Evolutionary conservation across 2,888 invertebrate genomes (phyloP), one percentile per base, ranked within the genome.

Genomic region (Herminia tarsipennalis): DNA sequence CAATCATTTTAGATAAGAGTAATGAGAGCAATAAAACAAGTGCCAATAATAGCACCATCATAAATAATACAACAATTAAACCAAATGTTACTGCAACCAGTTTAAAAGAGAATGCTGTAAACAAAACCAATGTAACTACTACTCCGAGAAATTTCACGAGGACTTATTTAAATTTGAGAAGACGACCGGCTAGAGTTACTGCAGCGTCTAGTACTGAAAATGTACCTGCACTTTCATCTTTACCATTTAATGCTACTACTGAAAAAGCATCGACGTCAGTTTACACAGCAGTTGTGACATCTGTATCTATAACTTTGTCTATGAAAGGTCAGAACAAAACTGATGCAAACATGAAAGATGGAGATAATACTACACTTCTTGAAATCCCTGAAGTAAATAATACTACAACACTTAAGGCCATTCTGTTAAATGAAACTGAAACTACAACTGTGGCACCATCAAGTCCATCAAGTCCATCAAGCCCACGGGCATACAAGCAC

Each of bases 261-360:
- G 86, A 89, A 66, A 88, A 88, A 61, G 77, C 83, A 24, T 81
- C 92, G 4, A 89, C 92, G n/a, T 83, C 91, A 25, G 87, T 92
- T 3, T 92, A 91, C 44, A 92, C 92, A 3, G 92, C 92, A 2
- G 92, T 92, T 24, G 92, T 92, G 0, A 92, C 92, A 18, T 92
- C 92, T 25, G 85, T 92, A 10, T 92, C 92, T 4, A 89, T 92
- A 54, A 92, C 92, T 16, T 92, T 92, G 2, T 92, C 92, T 14
- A 86, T 91, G 70, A 92, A 91, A 76, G 89, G 84, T 3, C 81
- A 79, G 45, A 92, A 92, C 56, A 89, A 82, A 73, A 90, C 90
- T 8, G 91, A 92, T 49, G 51, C 57, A 5, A 32, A 45, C 10
- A 28, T 54, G 2, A 81, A 74, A 58, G 85, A 83, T 28, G 35